A percentile compares a stretch with the other conserved stretches of the same genome.
Conservation (phyloP, 2,113 vertebrate species). For the Oncorhynchus mykiss region DNA sequence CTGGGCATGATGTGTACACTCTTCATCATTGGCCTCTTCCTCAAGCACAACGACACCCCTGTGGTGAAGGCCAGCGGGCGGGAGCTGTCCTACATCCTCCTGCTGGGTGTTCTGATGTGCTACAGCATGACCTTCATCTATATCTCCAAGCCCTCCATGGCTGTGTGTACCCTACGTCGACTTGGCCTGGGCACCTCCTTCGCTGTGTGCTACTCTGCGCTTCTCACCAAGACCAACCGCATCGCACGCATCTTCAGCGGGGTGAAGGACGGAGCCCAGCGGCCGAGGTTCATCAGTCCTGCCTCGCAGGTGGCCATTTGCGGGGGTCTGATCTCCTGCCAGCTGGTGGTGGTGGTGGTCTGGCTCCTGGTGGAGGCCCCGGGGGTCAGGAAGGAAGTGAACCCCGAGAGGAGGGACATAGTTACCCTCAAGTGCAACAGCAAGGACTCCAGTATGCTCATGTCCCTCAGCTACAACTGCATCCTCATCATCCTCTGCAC, state of each 20-base stretch:
- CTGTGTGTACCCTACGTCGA: slow-evolving; percentile 87
- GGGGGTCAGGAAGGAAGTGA: slow-evolving; percentile 90
- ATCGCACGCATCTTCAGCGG: slow-evolving; percentile 95
- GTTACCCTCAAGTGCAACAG: slow-evolving; percentile 97
- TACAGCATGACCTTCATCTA: slow-evolving; percentile 98
- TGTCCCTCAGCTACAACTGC: slow-evolving; percentile 95
- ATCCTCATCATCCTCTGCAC: slow-evolving; percentile 96
- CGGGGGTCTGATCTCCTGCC: slow-evolving; percentile 90
- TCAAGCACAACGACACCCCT: slow-evolving; percentile 89
- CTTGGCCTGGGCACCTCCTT: slow-evolving; percentile 93
- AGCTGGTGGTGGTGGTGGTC: slow-evolving; percentile 87
- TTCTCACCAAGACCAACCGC: slow-evolving; percentile 97
- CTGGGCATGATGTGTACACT: slow-evolving; percentile 91
- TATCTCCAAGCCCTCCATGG: slow-evolving; percentile 90
- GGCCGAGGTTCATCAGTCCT: slow-evolving; percentile 94
- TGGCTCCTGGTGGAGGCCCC: slow-evolving; percentile 94
- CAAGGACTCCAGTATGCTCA: slow-evolving; percentile 93
- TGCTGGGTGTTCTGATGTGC: slow-evolving; percentile 92
- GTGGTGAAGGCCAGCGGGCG: slow-evolving; percentile 96
- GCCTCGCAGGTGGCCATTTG: slow-evolving; percentile 96
- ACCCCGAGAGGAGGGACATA: slow-evolving; percentile 87
- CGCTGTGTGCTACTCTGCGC: slow-evolving; percentile 93
- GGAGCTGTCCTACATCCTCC: slow-evolving; percentile 95
- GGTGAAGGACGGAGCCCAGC: slow-evolving; percentile 89
- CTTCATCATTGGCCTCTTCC: slow-evolving; percentile 86